Evolutionary conservation across 2,797 vertebrate genomes (phyloP), one percentile per base, ranked within the genome.

Genomic region (Enteromius fasciolatus): DNA sequence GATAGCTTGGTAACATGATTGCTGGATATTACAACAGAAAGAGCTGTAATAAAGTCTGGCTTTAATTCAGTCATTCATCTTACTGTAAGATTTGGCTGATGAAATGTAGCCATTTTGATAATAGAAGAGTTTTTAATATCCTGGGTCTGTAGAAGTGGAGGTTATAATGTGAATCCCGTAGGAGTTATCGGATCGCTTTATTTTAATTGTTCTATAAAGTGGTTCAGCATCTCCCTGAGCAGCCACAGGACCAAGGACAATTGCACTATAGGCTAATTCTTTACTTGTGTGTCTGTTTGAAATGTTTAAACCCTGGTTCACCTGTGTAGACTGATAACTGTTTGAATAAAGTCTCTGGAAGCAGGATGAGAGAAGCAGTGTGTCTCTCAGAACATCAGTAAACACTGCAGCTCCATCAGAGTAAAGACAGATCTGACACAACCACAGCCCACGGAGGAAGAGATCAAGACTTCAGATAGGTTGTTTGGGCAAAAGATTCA

Each of bases 111-210:
- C 79, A 63, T 82, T 82, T 54, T 25, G 50, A 82, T 82, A 82
- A 82, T 76, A 33, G 63, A 76, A 31, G 64, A 54, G 63, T 82
- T 82, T 82, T 82, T 82, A 82, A 82, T 82, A 82, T 82, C 63
- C 50, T 68, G 73, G 3, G 48, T 68, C 59, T 82, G 61, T 76
- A 28, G 12, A 82, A 76, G 57, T 75, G 72, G 81, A 76, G 73
- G 73, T 68, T 76, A 57, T 82, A 82, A 76, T 76, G 25, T 67
- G 57, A 82, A 76, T 68, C 64, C 73, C 25, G 6, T 20, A 33
- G 50, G 50, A 68, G 48, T 76, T 82, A 82, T 68, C 20, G 36
- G 63, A 76, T 82, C 25, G 46, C 69, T 82, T 82, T 69, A 76
- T 57, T 82, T 82, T 57, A 82, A 82, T 69, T 48, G 73, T 76